Percentiles rank a stretch among this genome's conserved stretches.
Conservation (phyloP, 2,888 invertebrate species). For the Eupithecia centaureata region DNA sequence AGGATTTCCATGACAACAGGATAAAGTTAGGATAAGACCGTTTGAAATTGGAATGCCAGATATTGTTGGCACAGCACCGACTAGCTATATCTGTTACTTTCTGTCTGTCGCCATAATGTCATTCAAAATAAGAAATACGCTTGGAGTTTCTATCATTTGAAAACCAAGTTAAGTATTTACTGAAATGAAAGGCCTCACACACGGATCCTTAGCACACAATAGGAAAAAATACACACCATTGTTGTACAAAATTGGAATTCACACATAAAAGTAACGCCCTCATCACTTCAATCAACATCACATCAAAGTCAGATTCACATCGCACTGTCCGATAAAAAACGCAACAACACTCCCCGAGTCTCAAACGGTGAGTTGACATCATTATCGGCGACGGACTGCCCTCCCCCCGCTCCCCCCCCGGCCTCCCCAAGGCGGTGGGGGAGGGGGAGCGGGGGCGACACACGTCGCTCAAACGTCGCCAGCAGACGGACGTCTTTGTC, state of each 20-base stretch:
- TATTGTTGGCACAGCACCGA: slow-evolving; percentile 8
- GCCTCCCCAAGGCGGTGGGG: slow-evolving; percentile 43
- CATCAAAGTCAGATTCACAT: slow-evolving; percentile 47
- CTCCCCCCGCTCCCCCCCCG: slow-evolving; percentile 35
- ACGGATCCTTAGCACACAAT: background rate
- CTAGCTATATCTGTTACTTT: background rate
- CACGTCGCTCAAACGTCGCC: slow-evolving; percentile 83
- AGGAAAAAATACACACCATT: slow-evolving; percentile 27
- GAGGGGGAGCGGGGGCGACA: slow-evolving; percentile 65
- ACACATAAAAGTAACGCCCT: slow-evolving; percentile 20
- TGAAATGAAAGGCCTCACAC: background rate
- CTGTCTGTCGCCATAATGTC: background rate
- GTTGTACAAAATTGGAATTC: slow-evolving; percentile 20
- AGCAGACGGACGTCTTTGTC: slow-evolving; percentile 83
- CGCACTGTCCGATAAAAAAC: slow-evolving; percentile 60
- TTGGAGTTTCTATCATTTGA: background rate
- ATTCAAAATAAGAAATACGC: background rate
- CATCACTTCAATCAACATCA: slow-evolving; percentile 45
- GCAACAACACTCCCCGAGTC: slow-evolving; percentile 73
- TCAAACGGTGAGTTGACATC: slow-evolving; percentile 81
- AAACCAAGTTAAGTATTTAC: background rate
- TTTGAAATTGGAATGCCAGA: slow-evolving; percentile 31
- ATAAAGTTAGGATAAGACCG: slow-evolving; percentile 36
- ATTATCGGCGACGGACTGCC: slow-evolving; percentile 72
- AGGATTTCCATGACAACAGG: slow-evolving; percentile 59